A percentile compares a stretch with the other conserved stretches of the same genome.
phyloP scores from a whole-genome alignment of 2,888 invertebrate species.

The Plusia festucae region DNA sequence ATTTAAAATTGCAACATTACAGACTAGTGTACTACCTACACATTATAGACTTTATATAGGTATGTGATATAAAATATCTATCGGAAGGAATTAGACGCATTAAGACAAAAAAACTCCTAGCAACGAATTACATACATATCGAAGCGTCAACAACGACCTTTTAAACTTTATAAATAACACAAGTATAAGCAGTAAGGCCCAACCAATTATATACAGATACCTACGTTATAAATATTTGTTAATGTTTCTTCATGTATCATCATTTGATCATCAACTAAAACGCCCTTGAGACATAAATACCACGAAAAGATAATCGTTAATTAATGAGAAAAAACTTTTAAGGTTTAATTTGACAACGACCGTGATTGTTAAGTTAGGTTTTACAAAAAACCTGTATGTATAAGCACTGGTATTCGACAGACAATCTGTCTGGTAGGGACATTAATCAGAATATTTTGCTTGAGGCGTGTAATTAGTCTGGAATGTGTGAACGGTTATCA shows the following conservation, averaged over 20 bases:
- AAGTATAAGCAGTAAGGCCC: slow-evolving; percentile 6
- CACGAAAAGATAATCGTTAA: slow-evolving; percentile 32
- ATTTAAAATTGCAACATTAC: too few species aligned
- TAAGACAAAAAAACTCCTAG: not conserved
- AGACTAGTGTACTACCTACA: too few species aligned
- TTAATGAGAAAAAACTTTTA: not conserved
- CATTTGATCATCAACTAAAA: not conserved
- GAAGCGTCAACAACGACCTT: slow-evolving; percentile 16
- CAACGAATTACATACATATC: slow-evolving; percentile 11
- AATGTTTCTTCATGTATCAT: not conserved
- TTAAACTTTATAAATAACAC: not conserved
- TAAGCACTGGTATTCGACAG: too few species aligned
- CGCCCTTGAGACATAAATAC: slow-evolving; percentile 5
- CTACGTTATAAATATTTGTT: not conserved
- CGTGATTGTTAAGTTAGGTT: not conserved
- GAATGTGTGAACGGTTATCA: slow-evolving; percentile 2
- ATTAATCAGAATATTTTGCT: not conserved
- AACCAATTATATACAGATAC: slow-evolving; percentile 14
- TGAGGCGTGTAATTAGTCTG: not conserved
- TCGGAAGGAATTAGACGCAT: slow-evolving; percentile 13
- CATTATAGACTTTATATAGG: too few species aligned
- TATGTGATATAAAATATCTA: not conserved
- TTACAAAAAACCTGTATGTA: slow-evolving; percentile 1
- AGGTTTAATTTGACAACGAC: not conserved
- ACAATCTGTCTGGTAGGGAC: not conserved